Evolutionary conservation across 2,113 vertebrate species (phyloP), one percentile per base, ranked within the genome.

Genomic region (Lanius ludovicianus): DNA sequence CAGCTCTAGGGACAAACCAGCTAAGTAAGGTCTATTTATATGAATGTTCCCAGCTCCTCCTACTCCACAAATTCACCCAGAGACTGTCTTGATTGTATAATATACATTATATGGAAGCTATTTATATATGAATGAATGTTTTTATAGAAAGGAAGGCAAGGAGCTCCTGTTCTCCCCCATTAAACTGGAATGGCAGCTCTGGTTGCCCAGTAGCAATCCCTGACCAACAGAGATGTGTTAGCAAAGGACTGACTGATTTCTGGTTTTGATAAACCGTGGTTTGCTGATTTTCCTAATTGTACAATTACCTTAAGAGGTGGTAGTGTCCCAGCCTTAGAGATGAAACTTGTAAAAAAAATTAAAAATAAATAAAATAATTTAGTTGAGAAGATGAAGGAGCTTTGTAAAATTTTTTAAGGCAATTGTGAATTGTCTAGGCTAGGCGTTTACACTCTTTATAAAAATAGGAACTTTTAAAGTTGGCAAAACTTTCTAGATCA

Each of bases 371-470:
- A 73, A 67, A 60, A 50, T 4, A 7, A 78, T 52, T 97, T 97
- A 97, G 96, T 93, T 96, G 96, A 97, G 95, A 95, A 96, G 82
- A 97, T 97, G 97, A 98, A 98, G 98, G 98, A 98, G 95, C 96
- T 98, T 97, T 97, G 97, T 98, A 98, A 97, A 97, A 77, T 46
- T 65, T 91, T 80, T 41, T 35, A 96, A 97, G 88, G 90, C 76
- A 95, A 96, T 95, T 91, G 96, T 95, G 96, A 96, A 95, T 97
- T 97, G 93, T 97, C 96, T 97, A 96, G 97, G 93, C 86, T 97
- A 97, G 97, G 88, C 4, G 15, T 97, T 98, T 97, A 94, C 94
- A 96, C 92, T 92, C 96, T 91, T 96, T 95, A 84, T 67, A 91
- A 94, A 94, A 96, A 97, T 96, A 97, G 94, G 60, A 96, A 90